Evolutionary conservation across 2,888 invertebrate species (phyloP).

Genomic region (Tubiluchus corallicola): DNA sequence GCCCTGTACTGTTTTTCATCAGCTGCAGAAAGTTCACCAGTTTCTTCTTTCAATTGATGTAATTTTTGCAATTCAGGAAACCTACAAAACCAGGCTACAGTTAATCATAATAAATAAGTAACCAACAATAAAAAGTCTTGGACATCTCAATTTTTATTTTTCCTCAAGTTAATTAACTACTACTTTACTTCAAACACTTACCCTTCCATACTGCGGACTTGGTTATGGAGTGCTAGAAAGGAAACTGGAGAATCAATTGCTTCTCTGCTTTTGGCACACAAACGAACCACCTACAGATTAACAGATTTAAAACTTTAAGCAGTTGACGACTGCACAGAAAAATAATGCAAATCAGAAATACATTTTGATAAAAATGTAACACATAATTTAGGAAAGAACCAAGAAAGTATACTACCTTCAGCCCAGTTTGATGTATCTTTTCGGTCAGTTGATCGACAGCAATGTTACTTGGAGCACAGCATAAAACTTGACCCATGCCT

Average conservation of each 20-base stretch:
- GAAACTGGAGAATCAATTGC: constrained; percentile 95
- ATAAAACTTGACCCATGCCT: constrained; percentile 66
- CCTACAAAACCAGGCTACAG: constrained; percentile 16
- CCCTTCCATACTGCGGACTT: constrained; percentile 82
- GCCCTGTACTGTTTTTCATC: constrained; percentile 86
- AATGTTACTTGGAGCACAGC: constrained; percentile 97
- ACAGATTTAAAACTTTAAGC: not conserved
- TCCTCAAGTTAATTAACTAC: constrained; percentile 1
- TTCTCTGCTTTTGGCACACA: constrained; percentile 94
- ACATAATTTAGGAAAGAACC: constrained; percentile 2
- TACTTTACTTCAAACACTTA: constrained; percentile 19
- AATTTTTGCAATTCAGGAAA: constrained; percentile 82
- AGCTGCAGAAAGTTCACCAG: constrained; percentile 82
- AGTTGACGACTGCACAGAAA: not conserved
- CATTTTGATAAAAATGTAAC: not conserved
- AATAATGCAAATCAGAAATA: not conserved
- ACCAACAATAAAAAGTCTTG: not conserved
- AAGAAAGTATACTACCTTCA: constrained; percentile 41
- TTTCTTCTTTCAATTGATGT: constrained; percentile 91
- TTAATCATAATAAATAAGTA: not conserved
- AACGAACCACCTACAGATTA: constrained; percentile 42
- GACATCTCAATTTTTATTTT: not conserved
- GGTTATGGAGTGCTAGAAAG: constrained; percentile 88
- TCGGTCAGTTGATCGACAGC: constrained; percentile 98
- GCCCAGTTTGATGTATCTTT: constrained; percentile 89